These are phyloP conservation scores for Hyperoplus lanceolatus DNA, from an alignment of 2,797 vertebrate species.

Conservation along the genomic window DNA sequence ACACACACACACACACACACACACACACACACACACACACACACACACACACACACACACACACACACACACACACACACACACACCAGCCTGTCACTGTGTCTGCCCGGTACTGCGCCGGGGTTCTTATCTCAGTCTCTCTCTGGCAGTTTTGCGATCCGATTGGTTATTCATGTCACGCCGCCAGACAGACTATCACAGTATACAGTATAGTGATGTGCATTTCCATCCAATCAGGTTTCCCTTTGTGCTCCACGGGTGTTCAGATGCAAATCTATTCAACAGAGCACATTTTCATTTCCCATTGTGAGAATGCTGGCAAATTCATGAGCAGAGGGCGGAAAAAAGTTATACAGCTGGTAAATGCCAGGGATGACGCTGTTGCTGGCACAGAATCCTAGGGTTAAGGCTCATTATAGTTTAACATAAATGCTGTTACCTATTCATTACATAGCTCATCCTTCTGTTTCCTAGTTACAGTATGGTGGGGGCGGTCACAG, in stretches of 20 bases:
- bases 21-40: constrained; percentile 12
- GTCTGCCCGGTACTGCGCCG: constrained; percentile 50
- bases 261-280: constrained; percentile 85
- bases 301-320: constrained; percentile 69
- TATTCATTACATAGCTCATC: background rate
- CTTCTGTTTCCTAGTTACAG: constrained; percentile 21
- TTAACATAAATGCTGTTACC: constrained; percentile 7
- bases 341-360: constrained; percentile 63
- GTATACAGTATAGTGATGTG: constrained; percentile 77
- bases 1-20: constrained; percentile 14
- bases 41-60: constrained; percentile 8
- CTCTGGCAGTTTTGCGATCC: constrained; percentile 70
- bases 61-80: constrained; percentile 12
- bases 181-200: constrained; percentile 71
- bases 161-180: constrained; percentile 85
- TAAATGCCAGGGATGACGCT: constrained; percentile 59
- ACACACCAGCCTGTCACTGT: constrained; percentile 48
- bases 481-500: background rate
- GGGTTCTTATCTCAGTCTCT: constrained; percentile 73
- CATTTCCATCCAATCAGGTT: constrained; percentile 84
- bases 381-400: background rate
- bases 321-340: constrained; percentile 67
- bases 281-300: constrained; percentile 83
- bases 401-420: constrained; percentile 36
- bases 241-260: constrained; percentile 79